Percentiles rank a stretch among this genome's conserved stretches.
Conservation (phyloP, 2,113 vertebrate species). For the Sebastes fasciatus region DNA sequence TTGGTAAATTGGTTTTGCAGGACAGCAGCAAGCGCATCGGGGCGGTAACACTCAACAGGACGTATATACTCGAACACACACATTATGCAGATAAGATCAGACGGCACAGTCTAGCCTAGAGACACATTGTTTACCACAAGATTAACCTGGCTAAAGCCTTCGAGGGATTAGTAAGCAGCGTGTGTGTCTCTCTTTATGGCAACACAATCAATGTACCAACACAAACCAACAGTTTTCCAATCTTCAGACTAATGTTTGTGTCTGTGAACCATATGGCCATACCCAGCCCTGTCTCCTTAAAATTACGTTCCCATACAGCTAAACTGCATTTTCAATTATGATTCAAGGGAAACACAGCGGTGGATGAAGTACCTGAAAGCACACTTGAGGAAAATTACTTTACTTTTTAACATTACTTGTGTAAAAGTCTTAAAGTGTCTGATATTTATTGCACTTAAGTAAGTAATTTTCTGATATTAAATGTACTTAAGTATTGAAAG, state of each 20-base stretch:
- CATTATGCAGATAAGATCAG: conserved; percentile 61
- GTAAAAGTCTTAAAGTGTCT: too few relatives aligned
- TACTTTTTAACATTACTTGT: too few relatives aligned
- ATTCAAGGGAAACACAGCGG: too few relatives aligned
- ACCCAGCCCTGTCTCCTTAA: too few relatives aligned
- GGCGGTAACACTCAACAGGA: conserved; percentile 19
- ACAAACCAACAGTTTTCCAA: conserved; percentile 11
- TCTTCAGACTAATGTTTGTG: conserved; percentile 7
- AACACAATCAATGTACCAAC: conserved; percentile 26
- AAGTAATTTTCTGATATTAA: too few relatives aligned
- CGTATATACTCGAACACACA: conserved; percentile 29
- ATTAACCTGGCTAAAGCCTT: conserved; percentile 63
- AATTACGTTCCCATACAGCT: too few relatives aligned
- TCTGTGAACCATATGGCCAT: not conserved
- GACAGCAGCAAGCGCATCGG: conserved; percentile 33
- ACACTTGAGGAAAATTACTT: too few relatives aligned
- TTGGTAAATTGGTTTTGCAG: conserved; percentile 59
- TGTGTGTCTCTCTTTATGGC: conserved; percentile 10
- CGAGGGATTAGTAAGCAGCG: conserved; percentile 48
- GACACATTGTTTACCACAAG: conserved; percentile 60
- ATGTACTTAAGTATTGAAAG: too few relatives aligned
- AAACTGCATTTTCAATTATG: too few relatives aligned
- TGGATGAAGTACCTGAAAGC: too few relatives aligned
- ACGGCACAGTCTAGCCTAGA: conserved; percentile 36
- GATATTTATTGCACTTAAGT: too few relatives aligned